phyloP scores from a whole-genome alignment of 2,113 vertebrate genomes.

The Galbula dea region DNA sequence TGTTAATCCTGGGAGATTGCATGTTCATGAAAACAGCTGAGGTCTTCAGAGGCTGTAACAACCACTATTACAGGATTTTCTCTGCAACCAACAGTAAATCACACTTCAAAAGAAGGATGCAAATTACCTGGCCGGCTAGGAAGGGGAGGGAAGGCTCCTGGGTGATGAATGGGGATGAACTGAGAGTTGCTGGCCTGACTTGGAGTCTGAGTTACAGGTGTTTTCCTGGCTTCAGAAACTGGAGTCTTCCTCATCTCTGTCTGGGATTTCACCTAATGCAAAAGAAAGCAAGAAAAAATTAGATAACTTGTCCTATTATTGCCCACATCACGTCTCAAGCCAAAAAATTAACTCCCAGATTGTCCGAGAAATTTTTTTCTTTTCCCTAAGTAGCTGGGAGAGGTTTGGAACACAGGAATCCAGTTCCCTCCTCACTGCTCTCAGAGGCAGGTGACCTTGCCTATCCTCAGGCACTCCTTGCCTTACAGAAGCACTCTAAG shows the following conservation, averaged over 20 bases:
- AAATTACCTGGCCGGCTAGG: conserved; percentile 89
- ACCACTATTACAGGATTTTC: not conserved
- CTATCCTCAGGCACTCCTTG: not conserved
- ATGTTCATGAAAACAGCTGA: not conserved
- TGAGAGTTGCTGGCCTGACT: conserved; percentile 90
- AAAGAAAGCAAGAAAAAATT: conserved; percentile 19
- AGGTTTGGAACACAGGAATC: not conserved
- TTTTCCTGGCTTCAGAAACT: conserved; percentile 93
- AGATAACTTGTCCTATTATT: not conserved
- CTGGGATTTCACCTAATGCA: conserved; percentile 86
- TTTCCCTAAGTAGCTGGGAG: not conserved
- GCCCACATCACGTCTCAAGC: not conserved
- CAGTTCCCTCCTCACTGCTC: not conserved
- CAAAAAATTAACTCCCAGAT: not conserved
- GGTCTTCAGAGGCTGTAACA: not conserved
- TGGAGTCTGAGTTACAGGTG: conserved; percentile 84
- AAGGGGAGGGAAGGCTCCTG: conserved; percentile 94
- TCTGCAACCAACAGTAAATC: not conserved
- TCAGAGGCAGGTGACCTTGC: not conserved
- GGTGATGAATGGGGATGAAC: conserved; percentile 97
- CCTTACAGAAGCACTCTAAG: not conserved
- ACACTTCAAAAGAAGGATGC: not conserved
- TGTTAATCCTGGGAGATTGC: not conserved
- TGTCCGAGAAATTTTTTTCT: not conserved
- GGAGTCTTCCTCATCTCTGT: conserved; percentile 91